Conservation (phyloP, 2,113 vertebrate genomes). For the Urocynchramus pylzowi region DNA sequence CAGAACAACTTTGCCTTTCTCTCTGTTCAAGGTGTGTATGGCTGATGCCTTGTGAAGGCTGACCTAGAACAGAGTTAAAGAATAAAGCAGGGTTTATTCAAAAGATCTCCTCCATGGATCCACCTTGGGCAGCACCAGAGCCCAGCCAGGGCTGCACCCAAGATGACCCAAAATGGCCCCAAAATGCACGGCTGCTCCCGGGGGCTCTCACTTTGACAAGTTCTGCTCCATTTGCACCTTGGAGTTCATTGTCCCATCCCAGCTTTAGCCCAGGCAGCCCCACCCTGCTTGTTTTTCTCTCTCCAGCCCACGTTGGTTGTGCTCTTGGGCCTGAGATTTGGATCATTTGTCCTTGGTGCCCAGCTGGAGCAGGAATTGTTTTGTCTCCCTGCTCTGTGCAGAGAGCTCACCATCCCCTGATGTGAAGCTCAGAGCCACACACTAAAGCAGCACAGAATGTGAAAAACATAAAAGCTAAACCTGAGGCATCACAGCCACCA, state of each 20-base stretch:
- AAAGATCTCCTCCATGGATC: neutral
- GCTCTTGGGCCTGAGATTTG: neutral
- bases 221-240: neutral
- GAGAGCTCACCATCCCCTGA: neutral
- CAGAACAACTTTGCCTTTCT: conserved; percentile 66
- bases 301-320: neutral
- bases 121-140: neutral
- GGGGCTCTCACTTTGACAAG: neutral
- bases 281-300: neutral
- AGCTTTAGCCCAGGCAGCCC: neutral
- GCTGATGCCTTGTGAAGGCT: neutral
- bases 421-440: rapidly evolving
- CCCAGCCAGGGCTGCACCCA: neutral
- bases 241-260: neutral
- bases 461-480: neutral
- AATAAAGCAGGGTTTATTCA: neutral
- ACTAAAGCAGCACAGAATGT: neutral
- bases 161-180: neutral
- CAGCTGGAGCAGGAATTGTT: neutral
- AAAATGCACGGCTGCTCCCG: neutral
- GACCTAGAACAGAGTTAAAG: neutral
- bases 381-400: neutral
- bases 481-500: neutral
- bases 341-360: neutral
- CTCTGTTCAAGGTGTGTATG: conserved; percentile 80